Conservation (phyloP, 2,888 invertebrate species). For the Andrena bucephala region DNA sequence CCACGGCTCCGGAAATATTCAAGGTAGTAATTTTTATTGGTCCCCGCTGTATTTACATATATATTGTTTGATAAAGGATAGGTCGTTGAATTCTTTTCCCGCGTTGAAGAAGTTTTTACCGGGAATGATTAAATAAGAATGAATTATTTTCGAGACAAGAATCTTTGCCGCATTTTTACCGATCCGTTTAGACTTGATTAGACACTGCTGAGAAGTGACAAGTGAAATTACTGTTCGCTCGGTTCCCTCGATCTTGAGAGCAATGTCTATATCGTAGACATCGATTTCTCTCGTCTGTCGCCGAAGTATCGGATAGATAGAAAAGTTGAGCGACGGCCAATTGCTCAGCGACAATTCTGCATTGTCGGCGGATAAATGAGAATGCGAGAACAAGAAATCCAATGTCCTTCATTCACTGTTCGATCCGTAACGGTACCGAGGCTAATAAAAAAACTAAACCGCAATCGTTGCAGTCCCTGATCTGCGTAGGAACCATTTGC, state of each 20-base stretch:
- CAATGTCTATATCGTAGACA: slow-evolving; percentile 36
- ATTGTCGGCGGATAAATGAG: slow-evolving; percentile 57
- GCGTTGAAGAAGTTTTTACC: too few species aligned
- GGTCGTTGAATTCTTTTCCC: too few species aligned
- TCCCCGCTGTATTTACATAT: too few species aligned
- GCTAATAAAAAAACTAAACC: slow-evolving; percentile 62
- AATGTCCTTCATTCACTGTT: slow-evolving; percentile 60
- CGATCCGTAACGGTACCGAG: slow-evolving; percentile 61
- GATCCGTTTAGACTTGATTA: not conserved
- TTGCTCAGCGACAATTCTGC: slow-evolving; percentile 60
- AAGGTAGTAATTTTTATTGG: too few species aligned
- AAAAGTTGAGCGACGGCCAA: slow-evolving; percentile 47
- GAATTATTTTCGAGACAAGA: not conserved
- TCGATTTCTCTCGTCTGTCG: slow-evolving; percentile 65
- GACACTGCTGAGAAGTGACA: not conserved
- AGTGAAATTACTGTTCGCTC: slow-evolving; percentile 18
- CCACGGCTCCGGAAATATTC: too few species aligned
- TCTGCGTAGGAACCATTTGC: slow-evolving; percentile 59
- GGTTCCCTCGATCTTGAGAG: slow-evolving; percentile 49
- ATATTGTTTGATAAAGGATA: too few species aligned
- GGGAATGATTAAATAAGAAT: too few species aligned
- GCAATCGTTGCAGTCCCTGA: slow-evolving; percentile 56
- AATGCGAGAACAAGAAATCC: slow-evolving; percentile 62
- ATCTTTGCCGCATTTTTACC: not conserved
- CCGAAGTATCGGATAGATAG: slow-evolving; percentile 46